Base-by-base conservation (phyloP, 2,113 vertebrate species). In the Ia io region DNA sequence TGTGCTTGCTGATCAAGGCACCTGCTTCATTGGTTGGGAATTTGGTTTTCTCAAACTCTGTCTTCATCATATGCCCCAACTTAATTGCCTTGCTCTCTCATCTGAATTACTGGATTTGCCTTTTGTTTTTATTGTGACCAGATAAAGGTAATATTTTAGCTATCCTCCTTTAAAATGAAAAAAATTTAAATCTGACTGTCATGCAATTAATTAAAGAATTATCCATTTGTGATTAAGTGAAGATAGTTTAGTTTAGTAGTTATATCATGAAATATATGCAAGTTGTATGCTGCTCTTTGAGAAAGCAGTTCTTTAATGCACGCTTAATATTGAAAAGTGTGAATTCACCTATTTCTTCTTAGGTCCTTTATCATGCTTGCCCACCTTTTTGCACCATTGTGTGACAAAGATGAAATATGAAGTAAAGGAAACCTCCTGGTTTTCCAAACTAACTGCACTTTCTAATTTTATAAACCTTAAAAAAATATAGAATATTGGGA, bases 81-180 rank as follows among this genome's bases (percentile, higher is more conserved):
- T 28, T 89, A 96, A 94, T 88, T 82, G 23, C 67, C 8, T 63
- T 88, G 8, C 32, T 96, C 32, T 96, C 16, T 78, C 9, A 87
- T 96, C 11, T 76, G 5, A 83, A 8, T 51, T 86, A 10, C 59
- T 92, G 20, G 3, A 2, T 95, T 96, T 97, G 65, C 53, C 42
- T 74, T 97, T 97, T 92, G 63, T 89, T 98, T 97, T 85, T 12
- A 28, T 13, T 93, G 74, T 93, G 22, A 71, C 44, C 70, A 56
- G 47, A 96, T 96, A 77, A 93, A 91, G 13, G 53, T 86, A 78
- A 95, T 94, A 44, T 92, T 94, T 96, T 88, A 49, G 42, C 30
- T 95, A 88, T 32, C 3, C 3, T 97, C 67, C 89, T 96, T 97
- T 95, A 76, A 42, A 70, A 17, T 71, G 23, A 74, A 79, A 90